Evolutionary conservation across 2,797 vertebrate species (phyloP).

Genomic region (Chromobotia macracanthus): DNA sequence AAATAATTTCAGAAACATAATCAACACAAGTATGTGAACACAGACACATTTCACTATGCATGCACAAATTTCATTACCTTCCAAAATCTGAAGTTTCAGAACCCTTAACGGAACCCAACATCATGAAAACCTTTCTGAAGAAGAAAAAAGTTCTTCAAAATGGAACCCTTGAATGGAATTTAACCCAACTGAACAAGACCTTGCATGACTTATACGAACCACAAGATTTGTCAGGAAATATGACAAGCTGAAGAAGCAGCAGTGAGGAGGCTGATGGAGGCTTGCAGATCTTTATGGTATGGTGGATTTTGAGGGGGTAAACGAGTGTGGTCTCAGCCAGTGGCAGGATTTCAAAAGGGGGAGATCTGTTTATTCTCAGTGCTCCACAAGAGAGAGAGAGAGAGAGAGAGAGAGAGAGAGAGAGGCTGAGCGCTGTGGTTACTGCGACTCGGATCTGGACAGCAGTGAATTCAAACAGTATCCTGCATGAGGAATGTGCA

Average conservation of each 20-base stretch:
- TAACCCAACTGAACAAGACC: conserved; percentile 56
- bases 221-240: conserved; percentile 61
- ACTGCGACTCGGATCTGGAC: background rate
- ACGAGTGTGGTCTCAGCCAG: conserved; percentile 67
- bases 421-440: too few relatives aligned
- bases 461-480: conserved; percentile 39
- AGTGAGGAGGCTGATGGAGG: conserved; percentile 60
- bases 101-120: conserved; percentile 19
- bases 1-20: too few relatives aligned
- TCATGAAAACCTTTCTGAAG: background rate
- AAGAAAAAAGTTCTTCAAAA: background rate
- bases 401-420: too few relatives aligned
- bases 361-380: conserved; percentile 68
- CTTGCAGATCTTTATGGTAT: background rate
- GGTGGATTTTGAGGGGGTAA: conserved; percentile 22
- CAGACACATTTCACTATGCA: too few relatives aligned
- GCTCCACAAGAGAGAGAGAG: background rate
- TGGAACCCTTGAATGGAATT: background rate
- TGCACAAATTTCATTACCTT: too few relatives aligned
- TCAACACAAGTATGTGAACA: too few relatives aligned
- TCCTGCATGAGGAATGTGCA: conserved; percentile 62
- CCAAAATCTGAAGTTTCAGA: conserved; percentile 24
- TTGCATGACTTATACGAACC: conserved; percentile 65
- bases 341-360: conserved; percentile 47
- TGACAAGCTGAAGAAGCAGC: conserved; percentile 53